Percentiles rank a stretch among this genome's conserved stretches.
These are phyloP conservation scores for Leucoma salicis DNA, from an alignment of 2,888 invertebrate species.

Conservation along the genomic window DNA sequence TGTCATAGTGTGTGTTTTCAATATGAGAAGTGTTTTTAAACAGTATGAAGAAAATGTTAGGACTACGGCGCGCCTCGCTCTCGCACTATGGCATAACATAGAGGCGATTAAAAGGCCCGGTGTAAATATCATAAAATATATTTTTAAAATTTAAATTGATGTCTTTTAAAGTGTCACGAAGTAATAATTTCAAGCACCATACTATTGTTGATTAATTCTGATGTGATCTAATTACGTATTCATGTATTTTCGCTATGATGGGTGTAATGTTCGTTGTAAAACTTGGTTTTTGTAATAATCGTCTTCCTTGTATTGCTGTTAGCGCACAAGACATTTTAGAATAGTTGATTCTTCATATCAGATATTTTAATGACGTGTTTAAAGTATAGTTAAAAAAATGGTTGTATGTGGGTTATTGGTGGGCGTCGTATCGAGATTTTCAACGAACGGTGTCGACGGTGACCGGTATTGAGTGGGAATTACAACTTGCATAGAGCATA, in stretches of 20 bases:
- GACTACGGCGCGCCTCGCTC: conserved; percentile 1
- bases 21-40: too few relatives aligned
- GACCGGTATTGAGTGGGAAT: conserved; percentile 5
- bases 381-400: conserved; percentile 41
- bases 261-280: conserved; percentile 60
- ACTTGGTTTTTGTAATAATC: conserved; percentile 55
- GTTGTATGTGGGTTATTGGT: conserved; percentile 44
- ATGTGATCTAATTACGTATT: conserved; percentile 59
- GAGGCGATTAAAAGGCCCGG: conserved; percentile 31
- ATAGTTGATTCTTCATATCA: conserved; percentile 73
- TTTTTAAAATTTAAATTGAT: conserved; percentile 68
- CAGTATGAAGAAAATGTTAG: too few relatives aligned
- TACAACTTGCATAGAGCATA: neutral
- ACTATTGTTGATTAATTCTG: conserved; percentile 60
- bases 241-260: conserved; percentile 48
- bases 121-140: too few relatives aligned
- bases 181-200: conserved; percentile 64
- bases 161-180: conserved; percentile 69
- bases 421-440: conserved; percentile 55
- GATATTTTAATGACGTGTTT: conserved; percentile 56
- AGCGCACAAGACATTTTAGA: conserved; percentile 73
- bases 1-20: too few relatives aligned
- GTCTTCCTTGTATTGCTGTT: conserved; percentile 75
- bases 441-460: conserved; percentile 48
- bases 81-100: conserved; percentile 4